Conservation (phyloP, 2,888 invertebrate species). For the Drosophila siamana region DNA sequence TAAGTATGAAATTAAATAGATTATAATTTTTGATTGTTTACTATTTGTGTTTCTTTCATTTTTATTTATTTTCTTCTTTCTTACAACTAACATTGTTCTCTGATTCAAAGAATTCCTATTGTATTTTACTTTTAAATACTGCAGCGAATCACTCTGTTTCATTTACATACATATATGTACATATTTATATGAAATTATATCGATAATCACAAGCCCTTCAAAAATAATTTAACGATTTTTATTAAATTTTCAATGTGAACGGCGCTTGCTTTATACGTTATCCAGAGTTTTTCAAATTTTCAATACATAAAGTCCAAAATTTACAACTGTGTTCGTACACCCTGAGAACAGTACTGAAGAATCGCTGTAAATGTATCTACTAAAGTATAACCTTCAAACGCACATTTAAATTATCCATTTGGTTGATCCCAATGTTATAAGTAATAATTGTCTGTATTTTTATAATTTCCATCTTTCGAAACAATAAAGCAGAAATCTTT, state of each 20-base stretch:
- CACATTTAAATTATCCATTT: conserved; percentile 51
- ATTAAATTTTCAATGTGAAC: conserved; percentile 53
- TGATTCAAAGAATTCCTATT: conserved; percentile 32
- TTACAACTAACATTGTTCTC: conserved; percentile 42
- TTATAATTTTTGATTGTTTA: conserved; percentile 26
- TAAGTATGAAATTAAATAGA: conserved; percentile 57
- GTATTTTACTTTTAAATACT: conserved; percentile 32
- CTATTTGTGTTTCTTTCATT: conserved; percentile 31
- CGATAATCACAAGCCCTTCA: conserved; percentile 39
- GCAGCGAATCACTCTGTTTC: conserved; percentile 45
- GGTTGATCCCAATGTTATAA: conserved; percentile 22
- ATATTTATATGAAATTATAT: conserved; percentile 44
- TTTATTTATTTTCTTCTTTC: conserved; percentile 35
- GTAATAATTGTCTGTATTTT: conserved; percentile 27
- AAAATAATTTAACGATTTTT: conserved; percentile 39
- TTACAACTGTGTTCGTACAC: conserved; percentile 9
- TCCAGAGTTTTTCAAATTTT: conserved; percentile 32
- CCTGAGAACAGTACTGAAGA: conserved; percentile 54
- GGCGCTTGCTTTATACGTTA: conserved; percentile 58
- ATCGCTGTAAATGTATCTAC: conserved; percentile 32
- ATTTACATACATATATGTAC: conserved; percentile 67
- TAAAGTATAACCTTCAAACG: conserved; percentile 44
- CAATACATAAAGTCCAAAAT: conserved; percentile 10
- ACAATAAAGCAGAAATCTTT: conserved; percentile 60
- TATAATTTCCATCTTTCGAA: conserved; percentile 36